Base-by-base conservation (phyloP, 2,113 vertebrate species). In the Pteropus alecto region DNA sequence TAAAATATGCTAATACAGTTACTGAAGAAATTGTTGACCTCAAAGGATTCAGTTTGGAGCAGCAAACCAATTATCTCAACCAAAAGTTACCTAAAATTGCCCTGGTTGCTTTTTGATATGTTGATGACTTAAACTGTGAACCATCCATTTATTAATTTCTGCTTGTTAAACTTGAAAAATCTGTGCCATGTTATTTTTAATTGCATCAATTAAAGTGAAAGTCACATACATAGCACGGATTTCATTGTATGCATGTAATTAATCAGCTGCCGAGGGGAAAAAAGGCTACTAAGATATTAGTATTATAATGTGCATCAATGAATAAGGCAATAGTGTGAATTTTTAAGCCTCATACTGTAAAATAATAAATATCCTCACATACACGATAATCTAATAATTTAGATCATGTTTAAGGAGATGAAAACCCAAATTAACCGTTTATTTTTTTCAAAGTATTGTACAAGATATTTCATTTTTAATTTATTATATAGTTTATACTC, bases 1-100 rank as follows among this genome's bases (percentile, higher is more conserved):
- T 97, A 96, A 96, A 97, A 97, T 97, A 97, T 98, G 97, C 94
- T 98, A 93, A 96, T 97, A 85, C n/a, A 60, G 78, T 90, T 97
- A 94, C 91, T 96, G 86, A 93, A 94, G 95, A 95, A 96, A 98
- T 90, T 94, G 94, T 94, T 97, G 95, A 97, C 94, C 96, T 95
- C 91, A 94, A 84, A 95, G 95, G 30, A 93, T 93, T 96, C 83
- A 94, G 43, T 94, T 73, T 98, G 82, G 73, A 97, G 30, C 33
- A 48, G 67, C 90, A 94, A 97, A 92, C 74, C 81, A 95, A 97
- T 97, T 97, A 97, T 94, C 73, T 91, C 85, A 88, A 96, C 90
- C 61, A 91, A 97, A 95, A 97, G 85, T 97, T 96, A 87, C 93
- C 94, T 90, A 51, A 73, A 94, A 0, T 95, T 92, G 76, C 35